These are phyloP conservation scores for Helicoverpa armigera DNA, from an alignment of 1,140 invertebrate genomes.

Conservation along the genomic window DNA sequence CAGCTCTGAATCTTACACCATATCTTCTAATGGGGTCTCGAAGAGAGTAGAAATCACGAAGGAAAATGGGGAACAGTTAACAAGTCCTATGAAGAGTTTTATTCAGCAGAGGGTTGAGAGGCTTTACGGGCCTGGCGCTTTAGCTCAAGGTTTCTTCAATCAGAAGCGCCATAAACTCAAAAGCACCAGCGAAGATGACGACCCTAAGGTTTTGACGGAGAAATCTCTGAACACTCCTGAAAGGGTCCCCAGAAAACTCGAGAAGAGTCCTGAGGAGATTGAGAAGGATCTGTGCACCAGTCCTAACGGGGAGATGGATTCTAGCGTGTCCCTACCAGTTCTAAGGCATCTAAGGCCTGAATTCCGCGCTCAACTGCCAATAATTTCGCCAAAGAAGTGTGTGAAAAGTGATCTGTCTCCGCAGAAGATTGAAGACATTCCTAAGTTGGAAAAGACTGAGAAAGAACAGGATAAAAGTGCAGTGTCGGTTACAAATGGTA, in stretches of 20 bases:
- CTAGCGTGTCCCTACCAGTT: slow-evolving; percentile 89
- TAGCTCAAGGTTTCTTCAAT: slow-evolving; percentile 94
- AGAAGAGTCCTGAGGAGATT: slow-evolving; percentile 56
- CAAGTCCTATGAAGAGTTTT: slow-evolving; percentile 91
- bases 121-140: slow-evolving; percentile 93
- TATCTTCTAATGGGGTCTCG: slow-evolving; percentile 79
- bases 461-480: slow-evolving; percentile 59
- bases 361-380: slow-evolving; percentile 93
- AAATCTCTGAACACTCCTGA: slow-evolving; percentile 81
- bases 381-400: slow-evolving; percentile 88
- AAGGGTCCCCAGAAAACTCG: slow-evolving; percentile 59
- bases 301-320: slow-evolving; percentile 72
- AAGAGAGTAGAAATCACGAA: slow-evolving; percentile 82
- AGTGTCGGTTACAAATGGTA: slow-evolving; percentile 72
- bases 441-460: slow-evolving; percentile 74
- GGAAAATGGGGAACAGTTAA: slow-evolving; percentile 82
- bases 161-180: slow-evolving; percentile 86
- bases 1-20: slow-evolving; percentile 82
- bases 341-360: slow-evolving; percentile 93
- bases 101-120: slow-evolving; percentile 95
- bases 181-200: slow-evolving; percentile 78
- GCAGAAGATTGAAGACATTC: slow-evolving; percentile 75
- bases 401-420: slow-evolving; percentile 73
- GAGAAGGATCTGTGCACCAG: slow-evolving; percentile 66
- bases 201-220: slow-evolving; percentile 76